These are phyloP conservation scores for Harpegnathos saltator DNA, from an alignment of 1,140 invertebrate species.

Conservation along the genomic window DNA sequence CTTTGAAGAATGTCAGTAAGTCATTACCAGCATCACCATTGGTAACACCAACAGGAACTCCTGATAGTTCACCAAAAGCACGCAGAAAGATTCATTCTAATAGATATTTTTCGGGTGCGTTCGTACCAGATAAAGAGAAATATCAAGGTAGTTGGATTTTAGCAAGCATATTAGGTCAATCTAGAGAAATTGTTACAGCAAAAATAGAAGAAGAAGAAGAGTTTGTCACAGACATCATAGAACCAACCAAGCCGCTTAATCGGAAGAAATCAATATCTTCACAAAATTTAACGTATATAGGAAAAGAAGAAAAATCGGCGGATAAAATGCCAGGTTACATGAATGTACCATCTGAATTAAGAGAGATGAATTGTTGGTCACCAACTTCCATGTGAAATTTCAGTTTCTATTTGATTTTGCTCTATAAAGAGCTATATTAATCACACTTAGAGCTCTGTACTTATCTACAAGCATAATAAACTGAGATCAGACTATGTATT, in stretches of 20 bases:
- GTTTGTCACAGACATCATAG: constrained; percentile 16
- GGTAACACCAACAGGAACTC: constrained; percentile 88
- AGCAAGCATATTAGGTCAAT: constrained; percentile 84
- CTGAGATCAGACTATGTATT: too few species aligned
- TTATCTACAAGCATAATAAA: constrained; percentile 20
- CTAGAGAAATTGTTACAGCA: constrained; percentile 77
- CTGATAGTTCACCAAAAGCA: constrained; percentile 85
- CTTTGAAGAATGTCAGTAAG: constrained; percentile 86
- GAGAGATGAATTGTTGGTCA: constrained; percentile 94
- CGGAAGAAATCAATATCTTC: constrained; percentile 85
- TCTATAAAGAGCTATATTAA: constrained; percentile 6
- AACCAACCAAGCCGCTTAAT: constrained; percentile 73
- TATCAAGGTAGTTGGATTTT: constrained; percentile 86
- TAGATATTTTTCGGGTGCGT: constrained; percentile 86
- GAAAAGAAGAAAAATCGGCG: constrained; percentile 79
- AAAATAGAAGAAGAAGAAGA: constrained; percentile 83
- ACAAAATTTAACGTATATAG: constrained; percentile 85
- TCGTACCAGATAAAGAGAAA: constrained; percentile 82
- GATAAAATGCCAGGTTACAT: constrained; percentile 50
- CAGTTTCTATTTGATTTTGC: constrained; percentile 10
- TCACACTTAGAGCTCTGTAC: background rate
- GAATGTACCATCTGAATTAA: constrained; percentile 88
- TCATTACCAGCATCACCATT: constrained; percentile 90
- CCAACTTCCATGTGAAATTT: constrained; percentile 91
- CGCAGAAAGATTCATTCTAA: constrained; percentile 80